These are phyloP conservation scores for Hucho hucho DNA, from an alignment of 2,113 vertebrate genomes.

Conservation along the genomic window DNA sequence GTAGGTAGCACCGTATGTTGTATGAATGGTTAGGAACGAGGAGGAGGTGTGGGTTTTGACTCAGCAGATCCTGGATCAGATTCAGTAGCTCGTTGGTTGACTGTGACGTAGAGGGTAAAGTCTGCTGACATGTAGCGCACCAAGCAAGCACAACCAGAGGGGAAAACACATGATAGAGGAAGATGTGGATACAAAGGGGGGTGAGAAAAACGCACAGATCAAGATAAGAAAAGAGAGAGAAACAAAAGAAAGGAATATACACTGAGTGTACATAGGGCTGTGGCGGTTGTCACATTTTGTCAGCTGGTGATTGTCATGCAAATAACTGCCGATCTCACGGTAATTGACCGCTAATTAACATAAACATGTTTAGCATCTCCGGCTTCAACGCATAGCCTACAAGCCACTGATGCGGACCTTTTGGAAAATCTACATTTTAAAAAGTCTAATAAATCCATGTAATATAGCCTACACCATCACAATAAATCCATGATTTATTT, in stretches of 20 bases:
- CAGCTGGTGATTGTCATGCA: too few species aligned
- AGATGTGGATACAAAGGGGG: neutral
- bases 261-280: too few species aligned
- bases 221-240: neutral
- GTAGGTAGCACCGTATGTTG: slow-evolving; percentile 32
- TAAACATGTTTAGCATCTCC: too few species aligned
- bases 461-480: too few species aligned
- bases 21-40: slow-evolving; percentile 12
- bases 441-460: too few species aligned
- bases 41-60: slow-evolving; percentile 16
- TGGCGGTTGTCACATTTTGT: too few species aligned
- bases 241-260: neutral
- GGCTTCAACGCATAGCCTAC: too few species aligned
- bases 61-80: slow-evolving; percentile 42
- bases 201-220: neutral
- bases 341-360: too few species aligned
- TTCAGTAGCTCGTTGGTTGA: slow-evolving; percentile 28
- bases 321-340: too few species aligned
- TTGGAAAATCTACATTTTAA: too few species aligned
- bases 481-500: too few species aligned
- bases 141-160: neutral
- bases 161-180: neutral
- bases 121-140: neutral
- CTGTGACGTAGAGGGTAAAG: neutral
- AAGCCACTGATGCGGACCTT: too few species aligned